Conservation (phyloP, 2,888 invertebrate genomes). For the Girardia tigrina region DNA sequence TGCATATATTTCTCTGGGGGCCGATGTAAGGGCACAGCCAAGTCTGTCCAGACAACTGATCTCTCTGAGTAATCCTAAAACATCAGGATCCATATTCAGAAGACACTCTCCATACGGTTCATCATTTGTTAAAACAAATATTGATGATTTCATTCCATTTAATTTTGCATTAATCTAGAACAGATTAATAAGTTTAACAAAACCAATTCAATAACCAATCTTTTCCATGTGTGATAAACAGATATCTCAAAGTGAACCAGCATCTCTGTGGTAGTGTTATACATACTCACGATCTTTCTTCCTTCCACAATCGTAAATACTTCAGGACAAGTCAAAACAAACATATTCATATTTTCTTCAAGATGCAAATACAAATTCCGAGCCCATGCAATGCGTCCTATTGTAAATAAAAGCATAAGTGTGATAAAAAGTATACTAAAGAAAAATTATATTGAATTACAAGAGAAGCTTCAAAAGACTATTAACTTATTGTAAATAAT, state of each 20-base stretch:
- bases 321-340: conserved; percentile 14
- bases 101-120: neutral
- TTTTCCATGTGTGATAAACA: neutral
- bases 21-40: neutral
- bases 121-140: conserved; percentile 6
- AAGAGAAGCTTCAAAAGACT: no score
- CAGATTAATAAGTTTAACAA: neutral
- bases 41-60: conserved; percentile 9
- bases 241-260: neutral
- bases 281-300: neutral
- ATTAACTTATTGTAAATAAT: no score
- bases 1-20: neutral
- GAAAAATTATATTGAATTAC: no score
- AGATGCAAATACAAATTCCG: neutral
- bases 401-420: no score
- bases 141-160: conserved; percentile 3
- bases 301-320: neutral
- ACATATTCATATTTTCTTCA: conserved; percentile 13
- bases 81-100: neutral
- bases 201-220: neutral
- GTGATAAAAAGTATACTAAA: no score
- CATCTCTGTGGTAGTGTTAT: neutral
- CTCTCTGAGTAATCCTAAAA: neutral
- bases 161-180: neutral
- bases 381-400: neutral